phyloP scores from a whole-genome alignment of 2,797 vertebrate genomes.

The Paedocypris micromegethes region DNA sequence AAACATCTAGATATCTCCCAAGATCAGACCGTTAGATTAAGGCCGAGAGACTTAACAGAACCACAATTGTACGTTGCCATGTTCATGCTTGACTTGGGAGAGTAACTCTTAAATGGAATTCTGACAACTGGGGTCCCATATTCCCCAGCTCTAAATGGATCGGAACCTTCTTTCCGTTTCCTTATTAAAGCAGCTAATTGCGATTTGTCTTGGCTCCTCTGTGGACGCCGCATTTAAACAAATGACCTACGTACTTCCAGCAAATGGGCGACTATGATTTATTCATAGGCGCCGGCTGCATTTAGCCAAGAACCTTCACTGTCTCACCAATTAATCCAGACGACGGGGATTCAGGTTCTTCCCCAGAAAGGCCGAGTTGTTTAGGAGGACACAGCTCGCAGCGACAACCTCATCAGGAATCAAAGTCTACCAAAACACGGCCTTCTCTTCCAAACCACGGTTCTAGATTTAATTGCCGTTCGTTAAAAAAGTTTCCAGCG shows the following conservation, averaged over 20 bases:
- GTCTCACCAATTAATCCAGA: slow-evolving; percentile 39
- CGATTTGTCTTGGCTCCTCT: slow-evolving; percentile 65
- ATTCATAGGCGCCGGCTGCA: slow-evolving; percentile 53
- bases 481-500: background rate
- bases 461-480: slow-evolving; percentile 1
- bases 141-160: slow-evolving; percentile 53
- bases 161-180: slow-evolving; percentile 50
- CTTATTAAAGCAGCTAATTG: slow-evolving; percentile 70
- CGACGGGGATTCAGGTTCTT: slow-evolving; percentile 22
- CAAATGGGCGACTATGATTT: slow-evolving; percentile 62
- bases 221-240: slow-evolving; percentile 60
- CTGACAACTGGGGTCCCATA: slow-evolving; percentile 48
- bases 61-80: slow-evolving; percentile 10
- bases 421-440: background rate
- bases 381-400: slow-evolving; percentile 10
- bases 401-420: slow-evolving; percentile 1
- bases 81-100: slow-evolving; percentile 27
- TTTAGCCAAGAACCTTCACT: slow-evolving; percentile 41
- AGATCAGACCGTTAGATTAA: too few species aligned
- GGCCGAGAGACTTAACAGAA: too few species aligned
- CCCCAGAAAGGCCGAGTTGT: slow-evolving; percentile 12
- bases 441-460: background rate
- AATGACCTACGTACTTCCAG: slow-evolving; percentile 58
- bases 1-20: too few species aligned
- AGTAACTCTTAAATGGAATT: slow-evolving; percentile 51